phyloP scores from a whole-genome alignment of 35 echinoderm and acorn worm species.

The Patiria miniata region DNA sequence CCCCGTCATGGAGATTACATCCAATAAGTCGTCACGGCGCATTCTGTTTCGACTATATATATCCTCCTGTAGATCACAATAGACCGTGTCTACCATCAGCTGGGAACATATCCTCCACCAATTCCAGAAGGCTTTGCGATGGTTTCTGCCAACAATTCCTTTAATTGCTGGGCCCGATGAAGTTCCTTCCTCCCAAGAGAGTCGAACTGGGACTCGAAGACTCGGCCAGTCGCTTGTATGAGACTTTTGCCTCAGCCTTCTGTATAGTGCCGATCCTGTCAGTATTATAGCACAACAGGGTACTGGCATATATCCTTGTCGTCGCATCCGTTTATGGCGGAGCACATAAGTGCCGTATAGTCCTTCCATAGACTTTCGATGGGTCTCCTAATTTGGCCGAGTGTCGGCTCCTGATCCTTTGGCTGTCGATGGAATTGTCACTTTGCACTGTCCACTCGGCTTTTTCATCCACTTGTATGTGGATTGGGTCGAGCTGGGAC shows the following conservation, averaged over 20 bases:
- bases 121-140: background rate
- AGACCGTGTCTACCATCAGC: background rate
- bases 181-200: background rate
- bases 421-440: too few species aligned
- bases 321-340: background rate
- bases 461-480: too few species aligned
- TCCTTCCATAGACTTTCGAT: too few species aligned
- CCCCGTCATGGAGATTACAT: too few species aligned
- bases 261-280: background rate
- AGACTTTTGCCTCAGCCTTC: background rate
- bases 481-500: too few species aligned
- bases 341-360: too few species aligned
- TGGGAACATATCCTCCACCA: background rate
- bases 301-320: background rate
- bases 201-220: background rate
- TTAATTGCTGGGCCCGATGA: background rate
- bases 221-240: background rate
- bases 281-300: background rate
- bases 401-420: too few species aligned
- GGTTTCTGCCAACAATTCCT: background rate
- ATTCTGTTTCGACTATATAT: background rate
- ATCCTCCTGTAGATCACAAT: background rate
- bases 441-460: too few species aligned
- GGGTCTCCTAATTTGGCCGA: too few species aligned
- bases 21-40: background rate